Percentiles rank a stretch among this genome's conserved stretches.
Conservation (phyloP, 2,797 vertebrate species). For the Brachyalestes nurse region DNA sequence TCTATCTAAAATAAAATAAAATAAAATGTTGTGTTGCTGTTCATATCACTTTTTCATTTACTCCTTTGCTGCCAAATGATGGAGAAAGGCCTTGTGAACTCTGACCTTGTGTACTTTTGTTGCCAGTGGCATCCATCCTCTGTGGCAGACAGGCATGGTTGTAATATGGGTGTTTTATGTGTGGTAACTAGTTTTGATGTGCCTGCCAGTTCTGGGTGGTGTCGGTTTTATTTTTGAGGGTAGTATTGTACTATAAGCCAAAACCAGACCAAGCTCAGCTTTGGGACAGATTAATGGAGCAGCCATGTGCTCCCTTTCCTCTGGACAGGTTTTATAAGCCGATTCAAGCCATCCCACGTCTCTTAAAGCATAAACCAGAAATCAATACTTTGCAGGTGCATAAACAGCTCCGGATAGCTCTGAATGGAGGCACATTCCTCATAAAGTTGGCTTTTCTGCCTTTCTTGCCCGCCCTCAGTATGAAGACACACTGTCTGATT, state of each 20-base stretch:
- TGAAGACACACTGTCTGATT: not conserved
- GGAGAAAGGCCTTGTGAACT: not conserved
- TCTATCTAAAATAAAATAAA: no score
- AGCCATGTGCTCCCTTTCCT: slow-evolving; percentile 35
- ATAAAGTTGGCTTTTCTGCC: not conserved
- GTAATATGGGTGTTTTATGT: slow-evolving; percentile 30
- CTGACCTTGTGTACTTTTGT: not conserved
- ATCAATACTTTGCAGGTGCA: slow-evolving; percentile 3
- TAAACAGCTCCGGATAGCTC: not conserved
- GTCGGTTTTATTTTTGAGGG: slow-evolving; percentile 1
- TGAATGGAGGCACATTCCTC: not conserved
- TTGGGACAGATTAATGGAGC: slow-evolving; percentile 39
- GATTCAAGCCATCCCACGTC: not conserved
- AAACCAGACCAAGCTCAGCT: slow-evolving; percentile 16
- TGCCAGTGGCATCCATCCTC: slow-evolving; percentile 7
- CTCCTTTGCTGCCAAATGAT: not conserved
- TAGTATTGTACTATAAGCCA: slow-evolving; percentile 27
- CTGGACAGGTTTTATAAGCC: slow-evolving; percentile 35
- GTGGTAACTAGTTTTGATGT: slow-evolving; percentile 49
- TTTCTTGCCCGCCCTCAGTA: not conserved
- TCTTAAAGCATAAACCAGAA: slow-evolving; percentile 20
- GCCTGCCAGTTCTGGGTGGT: slow-evolving; percentile 44
- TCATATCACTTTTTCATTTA: not conserved
- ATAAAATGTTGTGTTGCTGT: not conserved
- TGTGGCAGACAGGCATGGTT: slow-evolving; percentile 28